phyloP scores from a whole-genome alignment of 2,113 vertebrate species.

The Oreotrochilus melanogaster region DNA sequence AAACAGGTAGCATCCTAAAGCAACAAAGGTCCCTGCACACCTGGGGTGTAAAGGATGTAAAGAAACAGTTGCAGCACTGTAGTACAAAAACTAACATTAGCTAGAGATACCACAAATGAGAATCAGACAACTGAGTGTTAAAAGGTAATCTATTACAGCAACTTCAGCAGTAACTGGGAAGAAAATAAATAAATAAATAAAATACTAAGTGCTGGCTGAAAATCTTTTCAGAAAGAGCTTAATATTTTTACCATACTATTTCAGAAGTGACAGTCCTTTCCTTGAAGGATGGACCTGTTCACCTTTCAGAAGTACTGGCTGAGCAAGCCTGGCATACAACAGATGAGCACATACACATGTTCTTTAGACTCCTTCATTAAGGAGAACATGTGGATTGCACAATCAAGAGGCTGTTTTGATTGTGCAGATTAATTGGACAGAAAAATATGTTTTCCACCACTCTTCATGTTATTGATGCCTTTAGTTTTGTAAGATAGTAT shows the following conservation, averaged over 20 bases:
- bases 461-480: neutral
- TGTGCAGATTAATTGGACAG: neutral
- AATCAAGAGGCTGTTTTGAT: neutral
- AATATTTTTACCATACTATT: neutral
- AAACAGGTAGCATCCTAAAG: neutral
- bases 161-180: neutral
- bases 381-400: neutral
- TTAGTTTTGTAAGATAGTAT: neutral
- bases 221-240: neutral
- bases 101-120: neutral
- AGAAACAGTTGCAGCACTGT: neutral
- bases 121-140: neutral
- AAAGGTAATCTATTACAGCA: neutral
- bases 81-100: neutral
- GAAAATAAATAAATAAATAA: neutral
- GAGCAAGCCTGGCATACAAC: neutral
- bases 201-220: neutral
- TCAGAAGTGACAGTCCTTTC: neutral
- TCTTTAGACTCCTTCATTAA: neutral
- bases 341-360: neutral
- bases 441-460: neutral
- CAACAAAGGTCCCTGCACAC: neutral
- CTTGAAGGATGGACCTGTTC: neutral
- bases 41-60: neutral
- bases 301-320: neutral